Evolutionary conservation across 2,113 vertebrate genomes (phyloP).

Genomic region (Scopus umbretta): DNA sequence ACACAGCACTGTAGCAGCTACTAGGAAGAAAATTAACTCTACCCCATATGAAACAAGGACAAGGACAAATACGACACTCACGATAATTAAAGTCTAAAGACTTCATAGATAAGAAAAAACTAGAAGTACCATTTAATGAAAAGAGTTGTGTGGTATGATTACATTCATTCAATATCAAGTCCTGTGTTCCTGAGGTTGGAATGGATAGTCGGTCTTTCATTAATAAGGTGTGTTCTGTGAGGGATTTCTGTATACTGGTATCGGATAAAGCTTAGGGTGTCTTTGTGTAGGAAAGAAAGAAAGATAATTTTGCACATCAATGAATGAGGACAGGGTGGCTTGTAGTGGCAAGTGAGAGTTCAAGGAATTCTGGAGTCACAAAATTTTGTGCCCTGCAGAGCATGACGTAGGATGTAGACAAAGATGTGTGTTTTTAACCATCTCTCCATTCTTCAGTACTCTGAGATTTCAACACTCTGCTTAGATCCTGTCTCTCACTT

Average conservation of each 20-base stretch:
- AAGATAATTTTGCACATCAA: neutral
- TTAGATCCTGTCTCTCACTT: neutral
- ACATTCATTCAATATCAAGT: neutral
- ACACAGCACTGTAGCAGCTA: too few relatives aligned
- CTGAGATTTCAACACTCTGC: neutral
- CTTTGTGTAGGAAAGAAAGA: neutral
- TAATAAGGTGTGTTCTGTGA: neutral
- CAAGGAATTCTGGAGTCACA: neutral
- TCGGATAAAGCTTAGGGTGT: neutral
- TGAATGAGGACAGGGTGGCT: neutral
- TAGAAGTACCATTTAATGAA: neutral
- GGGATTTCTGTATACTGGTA: neutral
- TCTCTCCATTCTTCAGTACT: neutral
- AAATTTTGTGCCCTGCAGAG: neutral
- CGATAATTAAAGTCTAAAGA: neutral
- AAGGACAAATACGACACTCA: neutral
- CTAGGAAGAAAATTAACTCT: too few relatives aligned
- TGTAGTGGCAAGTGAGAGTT: neutral
- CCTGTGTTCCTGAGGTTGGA: neutral
- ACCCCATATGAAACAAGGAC: too few relatives aligned
- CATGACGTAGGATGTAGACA: neutral
- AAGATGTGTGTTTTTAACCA: neutral
- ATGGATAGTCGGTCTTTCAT: neutral
- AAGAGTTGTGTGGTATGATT: neutral
- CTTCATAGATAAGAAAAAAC: neutral